Percentiles rank a stretch among this genome's conserved stretches.
phyloP scores from a whole-genome alignment of 2,888 invertebrate genomes.

The Linyphia triangularis region DNA sequence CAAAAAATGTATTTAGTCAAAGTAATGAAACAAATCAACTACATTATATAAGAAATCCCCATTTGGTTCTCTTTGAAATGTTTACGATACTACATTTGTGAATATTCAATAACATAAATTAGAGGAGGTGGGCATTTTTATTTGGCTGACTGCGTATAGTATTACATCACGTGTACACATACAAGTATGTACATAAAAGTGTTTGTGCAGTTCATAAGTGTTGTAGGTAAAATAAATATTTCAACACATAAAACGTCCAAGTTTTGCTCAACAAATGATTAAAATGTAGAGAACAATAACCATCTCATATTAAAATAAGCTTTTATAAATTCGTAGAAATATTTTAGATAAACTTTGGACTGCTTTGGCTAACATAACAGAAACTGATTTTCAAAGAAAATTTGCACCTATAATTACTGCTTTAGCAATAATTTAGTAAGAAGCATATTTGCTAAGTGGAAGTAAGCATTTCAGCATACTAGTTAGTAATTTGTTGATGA shows the following conservation, averaged over 20 bases:
- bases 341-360: constrained; percentile 15
- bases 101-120: neutral
- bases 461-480: neutral
- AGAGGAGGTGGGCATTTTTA: neutral
- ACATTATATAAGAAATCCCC: too few species aligned
- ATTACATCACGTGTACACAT: constrained; percentile 11
- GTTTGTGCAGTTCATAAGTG: constrained; percentile 36
- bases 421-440: neutral
- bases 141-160: neutral
- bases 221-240: constrained; percentile 50
- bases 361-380: constrained; percentile 1
- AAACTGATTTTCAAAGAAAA: neutral
- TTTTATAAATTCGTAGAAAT: constrained; percentile 43
- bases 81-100: neutral
- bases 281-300: constrained; percentile 43
- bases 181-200: constrained; percentile 57
- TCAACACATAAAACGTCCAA: constrained; percentile 66
- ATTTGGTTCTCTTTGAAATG: neutral
- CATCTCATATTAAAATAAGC: constrained; percentile 1
- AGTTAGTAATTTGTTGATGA: neutral
- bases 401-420: neutral
- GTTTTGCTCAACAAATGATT: constrained; percentile 68
- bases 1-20: too few species aligned
- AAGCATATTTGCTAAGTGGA: neutral
- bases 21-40: too few species aligned